Conservation (phyloP, 2,797 vertebrate species). For the Poecilia picta region DNA sequence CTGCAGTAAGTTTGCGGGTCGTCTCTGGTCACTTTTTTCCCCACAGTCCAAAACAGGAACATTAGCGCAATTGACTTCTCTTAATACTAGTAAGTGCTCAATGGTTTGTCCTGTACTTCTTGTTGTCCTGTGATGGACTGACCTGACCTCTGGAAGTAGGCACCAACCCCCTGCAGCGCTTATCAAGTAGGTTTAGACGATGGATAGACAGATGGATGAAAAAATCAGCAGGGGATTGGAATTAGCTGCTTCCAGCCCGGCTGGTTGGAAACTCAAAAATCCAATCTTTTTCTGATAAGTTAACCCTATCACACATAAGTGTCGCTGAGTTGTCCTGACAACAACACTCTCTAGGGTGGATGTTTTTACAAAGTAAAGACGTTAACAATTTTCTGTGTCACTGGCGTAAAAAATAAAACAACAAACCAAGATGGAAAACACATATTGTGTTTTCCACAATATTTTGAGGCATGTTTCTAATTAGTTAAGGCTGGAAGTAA, state of each 20-base stretch:
- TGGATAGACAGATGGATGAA: not conserved
- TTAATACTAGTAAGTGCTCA: not conserved
- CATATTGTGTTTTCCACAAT: not conserved
- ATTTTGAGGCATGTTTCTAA: not conserved
- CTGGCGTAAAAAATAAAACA: not conserved
- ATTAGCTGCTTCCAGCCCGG: not conserved
- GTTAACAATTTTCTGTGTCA: not conserved
- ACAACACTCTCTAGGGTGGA: not conserved
- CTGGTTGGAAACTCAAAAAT: not conserved
- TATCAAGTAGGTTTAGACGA: not conserved
- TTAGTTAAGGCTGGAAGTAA: not conserved
- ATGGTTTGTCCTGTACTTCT: not conserved
- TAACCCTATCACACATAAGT: not conserved
- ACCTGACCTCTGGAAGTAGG: not conserved
- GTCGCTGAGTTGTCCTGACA: not conserved
- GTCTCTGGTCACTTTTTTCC: not conserved
- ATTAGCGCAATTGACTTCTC: not conserved
- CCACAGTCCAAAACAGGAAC: not conserved
- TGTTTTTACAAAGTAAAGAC: not conserved
- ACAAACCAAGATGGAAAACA: not conserved
- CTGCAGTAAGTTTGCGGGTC: not conserved
- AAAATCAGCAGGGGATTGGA: not conserved
- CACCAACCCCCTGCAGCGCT: not conserved
- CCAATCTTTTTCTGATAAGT: not conserved
- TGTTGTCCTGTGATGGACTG: not conserved